Evolutionary conservation across 2,113 vertebrate species (phyloP).

Genomic region (Pollachius pollachius): DNA sequence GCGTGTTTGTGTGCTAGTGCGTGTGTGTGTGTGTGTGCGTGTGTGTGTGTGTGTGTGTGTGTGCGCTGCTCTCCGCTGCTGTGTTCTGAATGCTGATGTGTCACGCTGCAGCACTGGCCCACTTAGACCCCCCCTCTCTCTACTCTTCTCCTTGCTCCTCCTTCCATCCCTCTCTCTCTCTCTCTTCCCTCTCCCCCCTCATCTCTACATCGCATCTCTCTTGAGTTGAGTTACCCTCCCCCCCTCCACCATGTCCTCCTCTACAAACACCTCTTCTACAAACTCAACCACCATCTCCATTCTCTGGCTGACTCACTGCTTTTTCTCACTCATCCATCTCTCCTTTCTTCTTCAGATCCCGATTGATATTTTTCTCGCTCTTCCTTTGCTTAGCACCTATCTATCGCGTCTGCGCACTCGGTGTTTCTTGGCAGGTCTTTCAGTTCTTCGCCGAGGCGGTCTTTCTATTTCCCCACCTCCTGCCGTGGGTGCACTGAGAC

Average conservation of each 20-base stretch:
- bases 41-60: constrained; percentile 36
- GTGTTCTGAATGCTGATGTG: constrained; percentile 79
- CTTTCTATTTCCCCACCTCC: too few relatives aligned
- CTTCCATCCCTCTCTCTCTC: not conserved
- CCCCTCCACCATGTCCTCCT: constrained; percentile 4
- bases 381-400: too few relatives aligned
- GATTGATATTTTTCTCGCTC: too few relatives aligned
- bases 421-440: too few relatives aligned
- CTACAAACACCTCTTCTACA: not conserved
- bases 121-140: constrained; percentile 73
- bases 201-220: constrained; percentile 16
- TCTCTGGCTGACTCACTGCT: constrained; percentile 4
- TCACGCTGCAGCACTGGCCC: constrained; percentile 78
- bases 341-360: not conserved
- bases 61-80: constrained; percentile 60
- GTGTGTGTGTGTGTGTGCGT: constrained; percentile 16
- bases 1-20: constrained; percentile 4
- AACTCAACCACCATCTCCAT: not conserved
- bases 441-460: too few relatives aligned
- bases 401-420: too few relatives aligned
- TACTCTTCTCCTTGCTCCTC: constrained; percentile 13
- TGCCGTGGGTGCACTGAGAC: too few relatives aligned
- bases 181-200: constrained; percentile 3
- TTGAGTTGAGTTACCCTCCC: not conserved
- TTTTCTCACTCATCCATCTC: constrained; percentile 6